Base-by-base conservation (phyloP, 2,888 invertebrate species). In the Drosophila conformis region DNA sequence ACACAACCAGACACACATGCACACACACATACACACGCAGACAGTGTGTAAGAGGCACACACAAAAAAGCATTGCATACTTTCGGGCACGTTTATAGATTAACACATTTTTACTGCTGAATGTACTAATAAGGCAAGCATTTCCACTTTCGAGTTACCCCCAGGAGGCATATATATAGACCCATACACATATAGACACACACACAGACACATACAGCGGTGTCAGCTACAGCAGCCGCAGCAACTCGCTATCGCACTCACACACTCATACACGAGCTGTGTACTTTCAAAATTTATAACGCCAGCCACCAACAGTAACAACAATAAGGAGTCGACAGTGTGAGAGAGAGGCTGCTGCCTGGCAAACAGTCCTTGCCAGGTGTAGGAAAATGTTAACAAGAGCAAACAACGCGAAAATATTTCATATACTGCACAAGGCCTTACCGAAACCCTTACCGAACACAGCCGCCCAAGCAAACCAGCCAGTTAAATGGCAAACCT, bases 111-210 rank as follows among this genome's bases (percentile, higher is more conserved):
- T 89, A 87, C 87, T 85, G 87, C 87, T 83, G 85, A 82, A 87
- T 83, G 89, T 87, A 87, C 86, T 87, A 87, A 87, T 89, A 87
- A 89, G 86, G 87, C 89, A 85, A 89, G 89, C 85, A 87, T 83
- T 88, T 86, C 80, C 88, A 83, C 86, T 82, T 82, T 83, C 29
- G 82, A 83, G 85, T 80, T 83, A 74, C 82, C 88, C 85, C 83
- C 86, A 54, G 59, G 88, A 79, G 86, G 61, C 82, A 85, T 81
- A 78, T 74, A 69, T 72, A 67, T 64, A 58, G 46, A 13, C 46
- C 25, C 57, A 35, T 63, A 59, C 49, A 69, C n/a, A 5, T 6
- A 3, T 18, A 25, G 21, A 35, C 25, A 36, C 36, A 52, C 31
- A 31, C 42, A 25, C 58, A 27, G 7, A 53, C 35, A 35, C 8